Evolutionary conservation across 2,888 invertebrate species (phyloP).

Genomic region (Saturnia japonica): DNA sequence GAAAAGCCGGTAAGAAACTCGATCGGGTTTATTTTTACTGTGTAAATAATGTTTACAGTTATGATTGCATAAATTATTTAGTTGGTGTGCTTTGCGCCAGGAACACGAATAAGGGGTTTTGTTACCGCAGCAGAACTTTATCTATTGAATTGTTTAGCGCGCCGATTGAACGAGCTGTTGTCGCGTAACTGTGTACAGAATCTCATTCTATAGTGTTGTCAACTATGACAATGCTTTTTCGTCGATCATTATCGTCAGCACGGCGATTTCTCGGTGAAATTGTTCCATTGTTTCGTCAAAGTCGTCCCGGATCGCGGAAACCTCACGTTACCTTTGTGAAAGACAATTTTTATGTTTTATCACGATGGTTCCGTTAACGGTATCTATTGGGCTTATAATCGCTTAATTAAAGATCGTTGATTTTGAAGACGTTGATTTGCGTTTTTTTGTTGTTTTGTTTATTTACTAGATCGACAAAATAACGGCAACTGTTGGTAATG

Average conservation of each 20-base stretch:
- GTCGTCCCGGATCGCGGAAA: conserved; percentile 5
- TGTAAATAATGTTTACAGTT: too few relatives aligned
- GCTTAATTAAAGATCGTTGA: conserved; percentile 10
- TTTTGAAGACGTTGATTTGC: background rate
- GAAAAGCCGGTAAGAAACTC: too few relatives aligned
- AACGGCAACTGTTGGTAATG: too few relatives aligned
- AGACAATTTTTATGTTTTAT: background rate
- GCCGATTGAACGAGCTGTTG: conserved; percentile 1
- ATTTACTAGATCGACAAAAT: too few relatives aligned
- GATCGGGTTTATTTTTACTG: too few relatives aligned
- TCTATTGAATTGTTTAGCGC: background rate
- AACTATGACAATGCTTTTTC: conserved; percentile 16
- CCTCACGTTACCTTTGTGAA: conserved; percentile 1
- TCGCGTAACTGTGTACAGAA: background rate
- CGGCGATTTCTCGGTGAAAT: conserved; percentile 18
- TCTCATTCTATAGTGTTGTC: conserved; percentile 13
- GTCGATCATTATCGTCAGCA: conserved; percentile 17
- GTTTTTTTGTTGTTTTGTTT: background rate
- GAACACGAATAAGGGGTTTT: too few relatives aligned
- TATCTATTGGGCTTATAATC: background rate
- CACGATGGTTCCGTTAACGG: conserved; percentile 6
- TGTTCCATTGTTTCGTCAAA: conserved; percentile 17
- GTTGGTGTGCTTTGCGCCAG: too few relatives aligned
- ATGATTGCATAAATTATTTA: too few relatives aligned
- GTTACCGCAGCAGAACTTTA: background rate